A percentile compares a stretch with the other conserved stretches of the same genome.
These are phyloP conservation scores for Ginglymostoma cirratum DNA, from an alignment of 2,113 vertebrate genomes.

Conservation along the genomic window DNA sequence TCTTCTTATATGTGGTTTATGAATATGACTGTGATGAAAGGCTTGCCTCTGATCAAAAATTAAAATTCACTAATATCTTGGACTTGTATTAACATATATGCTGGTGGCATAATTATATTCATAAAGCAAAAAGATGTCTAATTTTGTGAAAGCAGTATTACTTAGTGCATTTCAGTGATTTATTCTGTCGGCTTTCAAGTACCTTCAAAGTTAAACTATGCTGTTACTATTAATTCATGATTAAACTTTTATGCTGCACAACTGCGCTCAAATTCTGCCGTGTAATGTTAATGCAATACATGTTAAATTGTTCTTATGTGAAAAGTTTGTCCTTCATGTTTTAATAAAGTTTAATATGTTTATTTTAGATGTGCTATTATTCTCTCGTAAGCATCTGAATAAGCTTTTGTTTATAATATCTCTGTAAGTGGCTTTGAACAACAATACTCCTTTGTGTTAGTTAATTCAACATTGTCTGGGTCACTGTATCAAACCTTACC, in stretches of 20 bases:
- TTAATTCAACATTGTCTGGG: background rate
- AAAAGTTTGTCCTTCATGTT: background rate
- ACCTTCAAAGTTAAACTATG: background rate
- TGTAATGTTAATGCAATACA: background rate
- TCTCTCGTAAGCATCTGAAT: background rate
- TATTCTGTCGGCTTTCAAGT: background rate
- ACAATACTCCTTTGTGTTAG: background rate
- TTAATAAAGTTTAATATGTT: background rate
- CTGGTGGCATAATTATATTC: background rate
- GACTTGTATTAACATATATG: too few species aligned
- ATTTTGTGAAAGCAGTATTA: background rate
- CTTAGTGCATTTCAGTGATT: background rate
- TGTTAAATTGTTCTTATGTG: background rate
- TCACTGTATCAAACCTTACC: background rate
- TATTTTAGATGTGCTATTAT: background rate
- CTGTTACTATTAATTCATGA: background rate
- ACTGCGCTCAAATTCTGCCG: background rate
- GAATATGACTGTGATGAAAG: background rate
- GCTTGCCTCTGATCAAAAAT: background rate
- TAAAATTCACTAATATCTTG: background rate
- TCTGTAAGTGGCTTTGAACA: background rate
- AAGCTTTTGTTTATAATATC: background rate
- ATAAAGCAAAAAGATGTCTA: background rate
- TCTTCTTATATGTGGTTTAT: background rate
- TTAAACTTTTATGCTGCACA: background rate